These are phyloP conservation scores for Pachycephus smyrnensis DNA, from an alignment of 2,888 invertebrate genomes.

Conservation along the genomic window DNA sequence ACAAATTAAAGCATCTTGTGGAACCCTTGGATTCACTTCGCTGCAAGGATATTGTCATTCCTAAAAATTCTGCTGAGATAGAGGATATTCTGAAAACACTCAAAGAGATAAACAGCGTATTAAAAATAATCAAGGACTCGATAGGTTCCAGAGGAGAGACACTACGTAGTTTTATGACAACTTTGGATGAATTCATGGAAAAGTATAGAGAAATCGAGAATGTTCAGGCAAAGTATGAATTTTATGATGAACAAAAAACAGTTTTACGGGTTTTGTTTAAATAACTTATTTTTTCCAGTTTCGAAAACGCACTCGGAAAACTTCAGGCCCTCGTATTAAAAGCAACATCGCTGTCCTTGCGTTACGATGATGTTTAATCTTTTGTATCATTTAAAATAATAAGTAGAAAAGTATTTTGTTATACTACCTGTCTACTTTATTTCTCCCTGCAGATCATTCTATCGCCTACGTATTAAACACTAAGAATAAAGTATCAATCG, in stretches of 20 bases:
- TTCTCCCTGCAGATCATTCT: too few species aligned
- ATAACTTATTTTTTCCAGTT: constrained; percentile 23
- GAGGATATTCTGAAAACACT: constrained; percentile 26
- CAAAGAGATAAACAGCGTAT: constrained; percentile 24
- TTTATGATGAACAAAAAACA: background rate
- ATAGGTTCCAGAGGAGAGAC: constrained; percentile 33
- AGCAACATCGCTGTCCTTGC: constrained; percentile 24
- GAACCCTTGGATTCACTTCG: constrained; percentile 38
- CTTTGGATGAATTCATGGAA: constrained; percentile 34
- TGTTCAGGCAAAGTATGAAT: constrained; percentile 32
- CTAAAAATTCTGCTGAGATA: constrained; percentile 34
- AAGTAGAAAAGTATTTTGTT: too few species aligned
- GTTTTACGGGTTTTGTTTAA: constrained; percentile 18
- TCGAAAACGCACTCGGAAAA: constrained; percentile 28
- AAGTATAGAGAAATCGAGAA: constrained; percentile 27
- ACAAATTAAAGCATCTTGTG: constrained; percentile 32
- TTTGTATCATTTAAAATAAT: too few species aligned
- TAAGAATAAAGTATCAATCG: too few species aligned
- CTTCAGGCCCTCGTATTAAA: constrained; percentile 37
- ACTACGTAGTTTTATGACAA: constrained; percentile 27
- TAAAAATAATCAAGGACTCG: constrained; percentile 31
- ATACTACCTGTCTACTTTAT: too few species aligned
- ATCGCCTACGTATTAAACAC: too few species aligned
- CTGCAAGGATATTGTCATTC: constrained; percentile 44
- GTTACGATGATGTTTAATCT: too few species aligned